Base-by-base conservation (phyloP, 1,140 invertebrate genomes). In the Capitella teleta region DNA sequence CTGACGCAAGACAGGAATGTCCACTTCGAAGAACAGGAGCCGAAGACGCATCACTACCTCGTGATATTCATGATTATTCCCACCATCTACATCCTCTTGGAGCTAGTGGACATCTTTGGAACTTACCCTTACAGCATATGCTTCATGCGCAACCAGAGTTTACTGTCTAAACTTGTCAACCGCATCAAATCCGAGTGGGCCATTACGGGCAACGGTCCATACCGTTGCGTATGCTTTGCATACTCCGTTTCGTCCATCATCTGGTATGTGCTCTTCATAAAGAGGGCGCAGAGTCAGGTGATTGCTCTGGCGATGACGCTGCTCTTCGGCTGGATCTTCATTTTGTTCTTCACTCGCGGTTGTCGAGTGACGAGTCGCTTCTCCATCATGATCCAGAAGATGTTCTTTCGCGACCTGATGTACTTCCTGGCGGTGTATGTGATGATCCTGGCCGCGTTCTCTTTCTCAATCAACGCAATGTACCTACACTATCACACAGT, bases 291-390 rank as follows among this genome's bases (percentile, higher is more conserved):
- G 8, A 10, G 30, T n/a, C 30, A 32, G 30, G 30, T 10, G 8
- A n/a, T 32, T 8, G 30, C 30, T 8, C 30, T 32, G 8, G 8
- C 30, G 30, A 32, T 32, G 30, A 10, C 30, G 30, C 30, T 32
- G n/a, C 30, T 32, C 8, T n/a, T 32, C 30, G 30, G 30, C 30
- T 32, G 30, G 45, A 47, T 47, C 24, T 47, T 47, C 30, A 24
- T 47, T n/a, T 30, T 47, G 26, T 47, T 47, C 45, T 47, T 47
- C 45, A 47, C 45, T 18, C 45, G 45, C 24, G 45, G 45, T 30
- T 47, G 45, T 19, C 26, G 45, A 14, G 45, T 47, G n/a, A 47
- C 45, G 5, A 34, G 45, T 19, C 26, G 45, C 10, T 41, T 10
- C 32, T 10, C 32, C 32, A 34, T 34, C 32, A 16, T 34, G 32